These are phyloP conservation scores for Coracias cyanogaster DNA, from an alignment of 2,797 vertebrate genomes.

Conservation along the genomic window DNA sequence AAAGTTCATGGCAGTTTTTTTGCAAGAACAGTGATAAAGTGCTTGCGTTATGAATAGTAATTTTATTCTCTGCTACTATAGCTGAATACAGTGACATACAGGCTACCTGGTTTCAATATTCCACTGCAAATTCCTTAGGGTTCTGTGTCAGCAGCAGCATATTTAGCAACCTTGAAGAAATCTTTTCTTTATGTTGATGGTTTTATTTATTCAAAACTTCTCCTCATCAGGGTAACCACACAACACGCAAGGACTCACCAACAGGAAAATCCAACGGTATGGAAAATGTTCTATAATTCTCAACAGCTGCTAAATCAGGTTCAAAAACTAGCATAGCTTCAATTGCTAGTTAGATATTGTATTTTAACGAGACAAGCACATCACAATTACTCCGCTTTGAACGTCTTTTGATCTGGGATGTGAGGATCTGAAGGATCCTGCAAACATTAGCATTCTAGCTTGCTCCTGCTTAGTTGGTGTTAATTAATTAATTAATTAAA, in stretches of 20 bases:
- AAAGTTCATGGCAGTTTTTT: constrained; percentile 56
- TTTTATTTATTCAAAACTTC: constrained; percentile 37
- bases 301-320: not conserved
- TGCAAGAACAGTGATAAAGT: constrained; percentile 44
- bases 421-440: not conserved
- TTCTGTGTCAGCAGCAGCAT: constrained; percentile 46
- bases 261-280: not conserved
- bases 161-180: constrained; percentile 60
- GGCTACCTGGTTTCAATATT: constrained; percentile 42
- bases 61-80: constrained; percentile 28
- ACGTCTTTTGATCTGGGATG: not conserved
- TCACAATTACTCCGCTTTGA: not conserved
- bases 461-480: not conserved
- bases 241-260: not conserved
- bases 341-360: not conserved
- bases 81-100: constrained; percentile 21
- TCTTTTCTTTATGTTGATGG: not conserved
- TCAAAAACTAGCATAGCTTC: not conserved
- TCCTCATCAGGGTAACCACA: not conserved
- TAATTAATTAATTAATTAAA: constrained; percentile 4
- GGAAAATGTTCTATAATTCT: not conserved
- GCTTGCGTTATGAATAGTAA: constrained; percentile 68
- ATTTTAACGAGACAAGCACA: not conserved
- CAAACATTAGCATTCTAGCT: not conserved
- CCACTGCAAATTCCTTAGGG: constrained; percentile 50